Conservation (phyloP, 2,888 invertebrate genomes). For the Heterodera filipjevi region DNA sequence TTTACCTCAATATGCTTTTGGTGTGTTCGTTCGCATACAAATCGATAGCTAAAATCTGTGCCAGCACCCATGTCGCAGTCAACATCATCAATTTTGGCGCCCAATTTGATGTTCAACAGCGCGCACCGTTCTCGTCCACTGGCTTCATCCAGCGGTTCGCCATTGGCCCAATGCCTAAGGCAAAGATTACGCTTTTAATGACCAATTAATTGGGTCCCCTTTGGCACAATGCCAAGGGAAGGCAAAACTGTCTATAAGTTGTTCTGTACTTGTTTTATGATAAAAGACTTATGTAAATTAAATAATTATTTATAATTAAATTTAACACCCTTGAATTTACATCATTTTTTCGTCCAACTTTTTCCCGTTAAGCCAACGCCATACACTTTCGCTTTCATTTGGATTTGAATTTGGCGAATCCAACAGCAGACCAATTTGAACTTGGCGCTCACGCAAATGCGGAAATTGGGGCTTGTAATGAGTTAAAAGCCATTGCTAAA, state of each 20-base stretch:
- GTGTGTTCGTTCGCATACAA: constrained; percentile 47
- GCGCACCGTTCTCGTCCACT: constrained; percentile 49
- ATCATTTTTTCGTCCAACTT: constrained; percentile 39
- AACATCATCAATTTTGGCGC: constrained; percentile 45
- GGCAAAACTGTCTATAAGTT: no score
- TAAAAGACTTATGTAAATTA: no score
- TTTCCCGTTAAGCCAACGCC: constrained; percentile 45
- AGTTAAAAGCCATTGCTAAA: constrained; percentile 46
- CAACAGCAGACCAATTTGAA: constrained; percentile 43
- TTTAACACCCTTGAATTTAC: constrained; percentile 31
- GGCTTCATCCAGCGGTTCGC: constrained; percentile 48
- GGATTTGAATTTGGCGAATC: constrained; percentile 20
- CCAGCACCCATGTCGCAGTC: constrained; percentile 46
- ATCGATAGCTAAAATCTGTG: constrained; percentile 40
- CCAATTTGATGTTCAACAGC: constrained; percentile 44
- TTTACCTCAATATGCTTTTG: constrained; percentile 46
- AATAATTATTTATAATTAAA: constrained; percentile 14
- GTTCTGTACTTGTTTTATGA: no score
- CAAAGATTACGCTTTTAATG: background rate
- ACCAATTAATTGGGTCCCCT: no score
- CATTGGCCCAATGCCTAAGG: constrained; percentile 41
- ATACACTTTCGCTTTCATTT: constrained; percentile 31
- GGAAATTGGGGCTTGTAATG: constrained; percentile 45
- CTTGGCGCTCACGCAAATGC: constrained; percentile 43
- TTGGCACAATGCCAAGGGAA: no score